These are phyloP conservation scores for Heterochromis multidens DNA, from an alignment of 2,113 vertebrate species.

Conservation along the genomic window DNA sequence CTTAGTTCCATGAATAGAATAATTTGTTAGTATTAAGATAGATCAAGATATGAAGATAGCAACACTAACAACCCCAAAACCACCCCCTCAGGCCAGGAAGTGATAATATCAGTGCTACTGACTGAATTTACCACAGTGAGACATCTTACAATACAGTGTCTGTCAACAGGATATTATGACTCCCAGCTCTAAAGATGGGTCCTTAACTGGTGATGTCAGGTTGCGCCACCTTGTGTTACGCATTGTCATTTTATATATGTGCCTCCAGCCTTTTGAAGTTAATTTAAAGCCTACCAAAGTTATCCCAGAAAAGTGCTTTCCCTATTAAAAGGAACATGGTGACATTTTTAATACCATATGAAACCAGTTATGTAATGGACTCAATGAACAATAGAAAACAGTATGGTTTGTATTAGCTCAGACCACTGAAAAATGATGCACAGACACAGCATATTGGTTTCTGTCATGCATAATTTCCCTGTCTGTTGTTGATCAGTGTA, in stretches of 20 bases:
- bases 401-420: slow-evolving; percentile 13
- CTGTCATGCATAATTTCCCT: slow-evolving; percentile 20
- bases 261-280: not conserved
- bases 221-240: not conserved
- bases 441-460: slow-evolving; percentile 6
- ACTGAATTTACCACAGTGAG: slow-evolving; percentile 21
- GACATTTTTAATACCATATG: not conserved
- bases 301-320: not conserved
- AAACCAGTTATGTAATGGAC: not conserved
- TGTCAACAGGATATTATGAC: slow-evolving; percentile 45
- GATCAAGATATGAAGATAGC: slow-evolving; percentile 16
- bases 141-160: slow-evolving; percentile 45
- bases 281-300: not conserved
- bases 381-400: not conserved
- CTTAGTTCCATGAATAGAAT: not conserved
- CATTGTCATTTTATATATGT: not conserved
- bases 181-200: not conserved
- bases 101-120: slow-evolving; percentile 21
- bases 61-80: slow-evolving; percentile 2
- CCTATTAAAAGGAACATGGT: not conserved
- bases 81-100: not conserved
- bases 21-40: slow-evolving; percentile 30
- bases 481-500: not conserved
- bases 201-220: not conserved
- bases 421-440: slow-evolving; percentile 28